These are phyloP conservation scores for Oophaga sylvatica DNA, from an alignment of 2,797 vertebrate genomes.

Conservation along the genomic window DNA sequence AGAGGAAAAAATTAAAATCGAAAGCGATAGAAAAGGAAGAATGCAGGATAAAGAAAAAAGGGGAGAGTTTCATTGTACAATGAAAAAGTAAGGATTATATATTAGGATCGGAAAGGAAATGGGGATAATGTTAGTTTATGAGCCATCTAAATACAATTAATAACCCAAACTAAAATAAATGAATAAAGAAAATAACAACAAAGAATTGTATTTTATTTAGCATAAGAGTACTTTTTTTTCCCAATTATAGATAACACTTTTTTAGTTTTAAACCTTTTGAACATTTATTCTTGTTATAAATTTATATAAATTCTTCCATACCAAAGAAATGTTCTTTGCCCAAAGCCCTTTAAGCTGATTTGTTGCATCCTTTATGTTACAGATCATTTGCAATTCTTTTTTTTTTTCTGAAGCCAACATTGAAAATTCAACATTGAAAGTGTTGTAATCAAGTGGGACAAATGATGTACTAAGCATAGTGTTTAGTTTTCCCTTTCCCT, in stretches of 20 bases:
- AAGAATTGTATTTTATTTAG: background rate
- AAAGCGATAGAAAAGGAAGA: too few species aligned
- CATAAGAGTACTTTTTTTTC: background rate
- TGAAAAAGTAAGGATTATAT: too few species aligned
- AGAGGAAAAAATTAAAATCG: too few species aligned
- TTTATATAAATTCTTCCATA: conserved; percentile 9
- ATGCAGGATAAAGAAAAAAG: too few species aligned
- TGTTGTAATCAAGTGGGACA: conserved; percentile 53
- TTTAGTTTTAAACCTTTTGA: background rate
- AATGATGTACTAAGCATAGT: conserved; percentile 53
- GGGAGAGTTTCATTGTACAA: too few species aligned
- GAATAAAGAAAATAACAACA: too few species aligned
- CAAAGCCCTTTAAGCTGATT: conserved; percentile 38
- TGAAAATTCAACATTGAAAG: conserved; percentile 30
- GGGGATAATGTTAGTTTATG: too few species aligned
- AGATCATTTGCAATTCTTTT: conserved; percentile 19
- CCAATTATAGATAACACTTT: background rate
- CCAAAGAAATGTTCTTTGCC: conserved; percentile 19
- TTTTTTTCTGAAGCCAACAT: conserved; percentile 28
- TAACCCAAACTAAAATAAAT: too few species aligned
- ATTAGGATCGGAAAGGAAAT: too few species aligned
- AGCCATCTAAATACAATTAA: background rate
- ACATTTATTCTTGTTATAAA: background rate
- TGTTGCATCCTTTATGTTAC: conserved; percentile 33
- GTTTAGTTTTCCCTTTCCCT: conserved; percentile 27